Evolutionary conservation across 2,797 vertebrate species (phyloP), one percentile per base, ranked within the genome.

Genomic region (Notoglanidium macrostoma): DNA sequence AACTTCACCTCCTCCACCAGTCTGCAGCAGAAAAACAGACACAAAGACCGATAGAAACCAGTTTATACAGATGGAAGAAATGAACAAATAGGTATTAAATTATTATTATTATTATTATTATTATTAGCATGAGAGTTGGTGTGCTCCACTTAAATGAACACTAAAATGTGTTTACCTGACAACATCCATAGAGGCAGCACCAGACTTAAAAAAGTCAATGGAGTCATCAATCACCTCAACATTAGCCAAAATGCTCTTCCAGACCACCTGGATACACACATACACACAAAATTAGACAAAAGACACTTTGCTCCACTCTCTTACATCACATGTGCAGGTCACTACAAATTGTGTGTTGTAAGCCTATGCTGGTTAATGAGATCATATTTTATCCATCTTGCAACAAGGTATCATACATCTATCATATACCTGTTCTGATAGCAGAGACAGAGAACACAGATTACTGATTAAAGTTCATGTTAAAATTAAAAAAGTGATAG

Each of bases 151-250:
- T 12, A 80, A 44, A 21, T 4, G 29, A 49, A 29, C 19, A 15
- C 9, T 19, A 17, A 81, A 65, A 65, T 49, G 15, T 54, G 15
- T 63, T 61, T 91, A 98, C 97, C 97, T 97, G 84, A 98, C 96
- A 15, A 98, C 97, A 51, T 98, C 97, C 96, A 98, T 97, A 0
- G 97, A 98, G 0, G 95, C 96, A 4, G 97, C 97, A 46, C 97
- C 97, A 0, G 96, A 97, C 92, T 97, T 97, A 91, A 98, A 98
- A 92, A 97, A 98, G 89, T 98, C 97, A 0, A 97, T 98, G 70
- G 96, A 93, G 89, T 97, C 95, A 54, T 96, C 95, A 65, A 98
- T 93, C 51, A 93, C 90, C 0, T 85, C 85, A 6, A 97, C 91
- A 0, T 96, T 97, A 1, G 94, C 92, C 67, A 98, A 95, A 87